These are phyloP conservation scores for Saturnia japonica DNA, from an alignment of 2,888 invertebrate species.

Conservation along the genomic window DNA sequence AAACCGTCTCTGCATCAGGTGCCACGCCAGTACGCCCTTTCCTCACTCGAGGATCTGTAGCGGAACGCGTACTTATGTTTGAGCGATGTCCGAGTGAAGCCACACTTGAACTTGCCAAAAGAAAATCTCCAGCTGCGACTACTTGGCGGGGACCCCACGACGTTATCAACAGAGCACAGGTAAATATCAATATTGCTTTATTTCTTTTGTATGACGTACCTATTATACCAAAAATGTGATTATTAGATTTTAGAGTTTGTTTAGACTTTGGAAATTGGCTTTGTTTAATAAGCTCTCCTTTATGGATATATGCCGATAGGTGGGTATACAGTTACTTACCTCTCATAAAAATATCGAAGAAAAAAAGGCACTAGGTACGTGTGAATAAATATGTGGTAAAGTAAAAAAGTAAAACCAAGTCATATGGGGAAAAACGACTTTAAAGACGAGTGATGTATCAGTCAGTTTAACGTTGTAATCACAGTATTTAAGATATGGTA, in stretches of 20 bases:
- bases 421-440: neutral
- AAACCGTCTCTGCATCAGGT: constrained; percentile 58
- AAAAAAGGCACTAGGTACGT: neutral
- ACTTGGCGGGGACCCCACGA: constrained; percentile 81
- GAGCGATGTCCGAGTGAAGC: constrained; percentile 93
- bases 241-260: neutral
- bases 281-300: neutral
- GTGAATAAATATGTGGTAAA: neutral
- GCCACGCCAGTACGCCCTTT: constrained; percentile 89
- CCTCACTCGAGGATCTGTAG: constrained; percentile 93
- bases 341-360: neutral
- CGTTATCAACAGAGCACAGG: constrained; percentile 81
- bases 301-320: neutral
- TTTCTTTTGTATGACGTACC: constrained; percentile 15
- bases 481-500: neutral
- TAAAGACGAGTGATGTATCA: neutral
- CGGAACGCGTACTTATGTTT: constrained; percentile 94
- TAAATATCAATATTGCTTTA: constrained; percentile 35
- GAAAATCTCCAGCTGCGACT: constrained; percentile 80
- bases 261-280: neutral
- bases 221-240: constrained; percentile 19
- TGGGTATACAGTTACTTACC: neutral
- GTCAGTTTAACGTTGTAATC: neutral
- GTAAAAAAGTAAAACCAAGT: neutral
- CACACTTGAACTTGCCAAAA: constrained; percentile 84